Percentiles rank a stretch among this genome's conserved stretches.
These are phyloP conservation scores for Drosophila paulistorum DNA, from an alignment of 1,140 invertebrate genomes.

Conservation along the genomic window DNA sequence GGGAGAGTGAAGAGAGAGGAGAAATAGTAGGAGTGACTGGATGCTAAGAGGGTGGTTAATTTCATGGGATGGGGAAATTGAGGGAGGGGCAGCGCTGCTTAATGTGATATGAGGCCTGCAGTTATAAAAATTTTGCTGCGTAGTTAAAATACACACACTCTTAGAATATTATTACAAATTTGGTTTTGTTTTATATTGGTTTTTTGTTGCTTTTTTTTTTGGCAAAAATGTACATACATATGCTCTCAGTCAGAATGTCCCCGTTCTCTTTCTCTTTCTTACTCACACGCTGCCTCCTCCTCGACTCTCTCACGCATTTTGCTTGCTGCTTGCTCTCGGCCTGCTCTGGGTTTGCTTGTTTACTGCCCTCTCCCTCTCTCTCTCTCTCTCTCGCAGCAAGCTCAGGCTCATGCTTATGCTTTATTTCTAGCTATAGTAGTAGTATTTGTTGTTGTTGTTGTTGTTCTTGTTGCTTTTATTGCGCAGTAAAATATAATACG, in stretches of 20 bases:
- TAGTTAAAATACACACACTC: slow-evolving; percentile 53
- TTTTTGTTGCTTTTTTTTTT: slow-evolving; percentile 42
- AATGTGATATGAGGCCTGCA: slow-evolving; percentile 34
- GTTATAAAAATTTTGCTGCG: slow-evolving; percentile 66
- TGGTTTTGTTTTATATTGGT: slow-evolving; percentile 48
- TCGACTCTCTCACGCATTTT: slow-evolving; percentile 36
- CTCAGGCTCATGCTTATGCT: slow-evolving; percentile 47
- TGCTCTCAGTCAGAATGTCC: slow-evolving; percentile 9
- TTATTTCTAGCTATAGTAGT: slow-evolving; percentile 45
- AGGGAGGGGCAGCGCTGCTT: slow-evolving; percentile 1
- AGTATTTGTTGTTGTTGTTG: slow-evolving; percentile 62
- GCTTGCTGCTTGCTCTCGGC: slow-evolving; percentile 1
- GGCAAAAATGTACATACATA: slow-evolving; percentile 30
- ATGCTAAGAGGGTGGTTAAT: slow-evolving; percentile 2
- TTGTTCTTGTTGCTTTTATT: slow-evolving; percentile 69
- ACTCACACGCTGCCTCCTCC: slow-evolving; percentile 1
- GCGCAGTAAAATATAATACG: slow-evolving; percentile 70
- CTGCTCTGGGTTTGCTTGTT: slow-evolving; percentile 3
- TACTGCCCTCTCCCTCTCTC: slow-evolving; percentile 3
- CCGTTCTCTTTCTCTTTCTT: slow-evolving; percentile 9
- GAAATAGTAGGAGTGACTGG: slow-evolving; percentile 29
- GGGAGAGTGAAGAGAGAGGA: slow-evolving; percentile 22
- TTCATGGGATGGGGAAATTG: too few species aligned
- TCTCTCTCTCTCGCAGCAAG: slow-evolving; percentile 15
- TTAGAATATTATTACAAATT: slow-evolving; percentile 38